phyloP scores from a whole-genome alignment of 2,797 vertebrate genomes.

The Gallinago solitaria region DNA sequence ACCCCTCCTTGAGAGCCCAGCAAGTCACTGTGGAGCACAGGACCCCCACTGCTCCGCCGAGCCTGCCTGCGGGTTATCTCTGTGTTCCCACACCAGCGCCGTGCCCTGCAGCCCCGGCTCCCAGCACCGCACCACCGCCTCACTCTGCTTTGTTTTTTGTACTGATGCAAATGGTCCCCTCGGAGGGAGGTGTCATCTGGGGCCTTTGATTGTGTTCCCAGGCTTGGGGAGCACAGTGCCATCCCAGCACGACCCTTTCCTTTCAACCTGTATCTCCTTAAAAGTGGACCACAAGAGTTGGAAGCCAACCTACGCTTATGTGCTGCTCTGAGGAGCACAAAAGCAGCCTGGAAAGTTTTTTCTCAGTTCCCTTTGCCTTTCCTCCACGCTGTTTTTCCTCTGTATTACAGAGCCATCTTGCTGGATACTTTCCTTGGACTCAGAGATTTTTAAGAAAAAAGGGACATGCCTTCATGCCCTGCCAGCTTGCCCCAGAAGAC shows the following conservation, averaged over 20 bases:
- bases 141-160: not conserved
- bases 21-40: not conserved
- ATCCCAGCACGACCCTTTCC: not conserved
- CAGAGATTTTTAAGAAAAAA: not conserved
- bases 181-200: not conserved
- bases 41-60: rapidly evolving
- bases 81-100: not conserved
- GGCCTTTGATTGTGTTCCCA: not conserved
- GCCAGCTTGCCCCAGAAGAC: not conserved
- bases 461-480: rapidly evolving
- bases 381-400: not conserved
- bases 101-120: not conserved
- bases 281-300: not conserved
- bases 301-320: not conserved
- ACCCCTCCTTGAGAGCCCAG: not conserved
- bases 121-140: rapidly evolving
- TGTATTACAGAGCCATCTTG: not conserved
- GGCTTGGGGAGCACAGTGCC: not conserved
- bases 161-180: not conserved
- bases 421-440: not conserved
- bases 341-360: not conserved
- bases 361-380: not conserved
- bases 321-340: not conserved
- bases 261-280: not conserved
- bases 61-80: not conserved